Conservation (phyloP, 2,113 vertebrate species). For the Solenodon paradoxus region DNA sequence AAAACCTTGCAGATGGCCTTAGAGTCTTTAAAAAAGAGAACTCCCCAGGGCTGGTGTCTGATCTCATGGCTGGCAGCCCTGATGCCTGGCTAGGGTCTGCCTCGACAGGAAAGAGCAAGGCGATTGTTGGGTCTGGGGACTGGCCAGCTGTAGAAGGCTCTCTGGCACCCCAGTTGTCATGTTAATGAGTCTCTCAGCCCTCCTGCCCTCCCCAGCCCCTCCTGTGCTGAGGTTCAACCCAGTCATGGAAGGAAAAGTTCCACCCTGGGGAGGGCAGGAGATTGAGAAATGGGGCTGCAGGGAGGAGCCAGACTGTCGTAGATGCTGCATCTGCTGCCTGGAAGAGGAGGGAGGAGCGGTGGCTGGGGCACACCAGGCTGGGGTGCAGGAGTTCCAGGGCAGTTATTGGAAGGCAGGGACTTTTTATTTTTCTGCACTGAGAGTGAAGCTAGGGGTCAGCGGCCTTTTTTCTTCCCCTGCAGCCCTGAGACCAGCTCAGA, state of each 20-base stretch:
- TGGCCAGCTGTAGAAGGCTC: not conserved
- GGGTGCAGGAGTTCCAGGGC: not conserved
- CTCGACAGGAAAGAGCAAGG: not conserved
- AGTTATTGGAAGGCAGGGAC: not conserved
- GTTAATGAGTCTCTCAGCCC: slow-evolving; percentile 35
- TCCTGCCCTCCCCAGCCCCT: not conserved
- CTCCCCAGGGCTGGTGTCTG: not conserved
- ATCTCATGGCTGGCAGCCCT: not conserved
- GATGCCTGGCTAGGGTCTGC: not conserved
- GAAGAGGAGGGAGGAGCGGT: not conserved
- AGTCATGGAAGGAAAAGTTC: slow-evolving; percentile 30
- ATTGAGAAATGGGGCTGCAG: not conserved
- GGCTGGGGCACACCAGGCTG: not conserved
- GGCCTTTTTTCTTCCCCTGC: not conserved
- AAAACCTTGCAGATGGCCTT: not conserved
- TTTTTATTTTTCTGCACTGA: not conserved
- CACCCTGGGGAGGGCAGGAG: not conserved
- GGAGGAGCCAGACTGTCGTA: not conserved
- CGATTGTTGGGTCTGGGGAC: not conserved
- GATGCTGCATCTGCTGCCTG: not conserved
- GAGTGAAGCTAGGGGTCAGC: not conserved
- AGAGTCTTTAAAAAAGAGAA: not conserved
- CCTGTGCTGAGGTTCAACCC: not conserved
- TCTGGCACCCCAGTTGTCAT: not conserved
- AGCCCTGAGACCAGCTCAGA: not conserved